These are phyloP conservation scores for Pyrgilauda ruficollis DNA, from an alignment of 2,113 vertebrate genomes.

Conservation along the genomic window DNA sequence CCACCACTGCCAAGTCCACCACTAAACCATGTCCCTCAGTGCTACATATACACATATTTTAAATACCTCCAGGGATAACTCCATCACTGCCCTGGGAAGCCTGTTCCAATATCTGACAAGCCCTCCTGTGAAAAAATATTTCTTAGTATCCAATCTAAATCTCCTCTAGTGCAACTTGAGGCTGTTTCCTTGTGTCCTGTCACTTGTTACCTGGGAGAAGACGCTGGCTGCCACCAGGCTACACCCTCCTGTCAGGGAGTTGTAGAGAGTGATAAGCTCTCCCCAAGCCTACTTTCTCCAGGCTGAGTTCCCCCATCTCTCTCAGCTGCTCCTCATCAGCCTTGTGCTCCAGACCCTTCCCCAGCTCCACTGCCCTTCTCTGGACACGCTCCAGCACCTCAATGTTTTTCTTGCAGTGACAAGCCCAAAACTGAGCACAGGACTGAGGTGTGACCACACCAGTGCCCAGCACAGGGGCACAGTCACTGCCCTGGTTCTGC, in stretches of 20 bases:
- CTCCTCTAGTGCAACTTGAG: neutral
- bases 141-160: neutral
- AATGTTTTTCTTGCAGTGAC: accelerated
- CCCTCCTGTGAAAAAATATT: neutral
- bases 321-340: neutral
- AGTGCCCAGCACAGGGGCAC: neutral
- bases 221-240: neutral
- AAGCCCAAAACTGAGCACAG: neutral
- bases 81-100: neutral
- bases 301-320: neutral
- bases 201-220: neutral
- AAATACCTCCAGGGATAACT: neutral
- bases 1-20: neutral
- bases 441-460: neutral
- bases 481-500: neutral
- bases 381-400: accelerated
- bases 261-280: neutral
- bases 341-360: neutral
- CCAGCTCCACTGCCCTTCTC: accelerated
- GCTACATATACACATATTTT: neutral
- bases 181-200: neutral
- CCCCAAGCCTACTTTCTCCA: neutral
- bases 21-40: neutral
- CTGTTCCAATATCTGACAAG: neutral
- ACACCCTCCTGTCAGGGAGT: accelerated